Evolutionary conservation across 2,113 vertebrate genomes (phyloP), one percentile per base, ranked within the genome.

Genomic region (Ailuropoda melanoleuca): DNA sequence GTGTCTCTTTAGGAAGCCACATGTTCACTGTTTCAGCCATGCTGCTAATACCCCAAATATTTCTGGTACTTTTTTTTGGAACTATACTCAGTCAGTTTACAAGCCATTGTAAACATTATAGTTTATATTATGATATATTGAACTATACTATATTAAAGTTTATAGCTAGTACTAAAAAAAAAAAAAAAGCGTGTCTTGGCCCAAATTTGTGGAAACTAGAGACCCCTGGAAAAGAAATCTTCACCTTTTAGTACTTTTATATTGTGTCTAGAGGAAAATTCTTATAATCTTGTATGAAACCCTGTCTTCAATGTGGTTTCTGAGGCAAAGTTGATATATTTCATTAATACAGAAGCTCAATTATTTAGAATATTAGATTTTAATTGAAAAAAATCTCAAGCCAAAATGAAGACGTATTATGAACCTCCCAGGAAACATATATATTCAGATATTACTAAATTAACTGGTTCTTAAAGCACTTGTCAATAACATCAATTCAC

Each of bases 221-320:
- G 15, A 62, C 26, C 72, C 66, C 1, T 50, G 18, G 29, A 62
- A 92, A 87, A 64, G 3, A 72, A 86, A 83, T 43, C n/a, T 90
- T 94, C 89, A 83, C 34, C 17, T 97, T 96, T 97, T 58, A 58
- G 11, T 48, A 43, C 7, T 87, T 78, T 87, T 66, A 78, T 50
- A 48, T 93, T 37, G 2, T 86, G 46, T 90, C 72, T 39, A 77
- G 26, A 83, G 56, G 66, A 97, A 83, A 50, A 53, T 77, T 93
- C 46, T 64, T 72, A 72, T 11, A 64, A 31, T 3, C 3, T 15
- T 85, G 6, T 50, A 6, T 72, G 43, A 95, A 96, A 97, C 9
- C 6, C 55, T 80, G 12, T 92, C 53, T 37, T 46, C 6, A 8
- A 53, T 86, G 46, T 18, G 34, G n/a, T 75, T 87, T 90, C 29